phyloP scores from a whole-genome alignment of 2,888 invertebrate species.

The Macrophya alboannulata region DNA sequence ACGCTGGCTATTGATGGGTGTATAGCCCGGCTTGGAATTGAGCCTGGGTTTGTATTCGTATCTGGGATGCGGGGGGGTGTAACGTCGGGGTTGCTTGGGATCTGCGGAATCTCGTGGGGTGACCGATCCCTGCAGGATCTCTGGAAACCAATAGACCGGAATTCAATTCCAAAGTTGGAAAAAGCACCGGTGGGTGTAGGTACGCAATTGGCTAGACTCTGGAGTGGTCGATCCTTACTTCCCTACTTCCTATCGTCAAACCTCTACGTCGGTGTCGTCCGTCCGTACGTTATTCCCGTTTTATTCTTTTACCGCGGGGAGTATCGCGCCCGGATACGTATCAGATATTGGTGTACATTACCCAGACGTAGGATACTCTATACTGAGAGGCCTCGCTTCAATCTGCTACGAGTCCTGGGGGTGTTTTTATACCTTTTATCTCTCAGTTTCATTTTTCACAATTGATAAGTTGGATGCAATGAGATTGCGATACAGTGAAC shows the following conservation, averaged over 20 bases:
- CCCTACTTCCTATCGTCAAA: conserved; percentile 28
- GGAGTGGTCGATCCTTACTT: conserved; percentile 32
- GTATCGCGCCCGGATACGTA: not conserved
- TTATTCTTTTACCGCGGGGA: conserved; percentile 21
- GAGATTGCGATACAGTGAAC: not conserved
- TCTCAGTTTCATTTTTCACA: not conserved
- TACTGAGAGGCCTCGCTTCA: not conserved
- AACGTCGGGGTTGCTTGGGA: not conserved
- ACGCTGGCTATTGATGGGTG: conserved; percentile 25
- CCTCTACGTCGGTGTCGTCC: conserved; percentile 1
- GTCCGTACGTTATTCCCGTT: conserved; percentile 10
- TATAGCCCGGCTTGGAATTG: conserved; percentile 14
- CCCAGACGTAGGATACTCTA: not conserved
- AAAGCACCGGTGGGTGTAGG: conserved; percentile 34
- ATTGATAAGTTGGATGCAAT: not conserved
- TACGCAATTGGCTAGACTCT: conserved; percentile 36
- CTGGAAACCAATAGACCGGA: conserved; percentile 42
- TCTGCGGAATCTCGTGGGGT: conserved; percentile 39
- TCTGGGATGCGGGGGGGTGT: not conserved
- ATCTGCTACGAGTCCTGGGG: not conserved
- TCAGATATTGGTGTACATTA: conserved; percentile 11
- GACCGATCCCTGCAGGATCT: conserved; percentile 21
- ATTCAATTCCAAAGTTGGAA: conserved; percentile 45
- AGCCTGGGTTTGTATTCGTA: conserved; percentile 24
- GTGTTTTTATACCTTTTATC: not conserved